A percentile compares a stretch with the other conserved stretches of the same genome.
Conservation (phyloP, 2,888 invertebrate species). For the Pilophorus perplexus region DNA sequence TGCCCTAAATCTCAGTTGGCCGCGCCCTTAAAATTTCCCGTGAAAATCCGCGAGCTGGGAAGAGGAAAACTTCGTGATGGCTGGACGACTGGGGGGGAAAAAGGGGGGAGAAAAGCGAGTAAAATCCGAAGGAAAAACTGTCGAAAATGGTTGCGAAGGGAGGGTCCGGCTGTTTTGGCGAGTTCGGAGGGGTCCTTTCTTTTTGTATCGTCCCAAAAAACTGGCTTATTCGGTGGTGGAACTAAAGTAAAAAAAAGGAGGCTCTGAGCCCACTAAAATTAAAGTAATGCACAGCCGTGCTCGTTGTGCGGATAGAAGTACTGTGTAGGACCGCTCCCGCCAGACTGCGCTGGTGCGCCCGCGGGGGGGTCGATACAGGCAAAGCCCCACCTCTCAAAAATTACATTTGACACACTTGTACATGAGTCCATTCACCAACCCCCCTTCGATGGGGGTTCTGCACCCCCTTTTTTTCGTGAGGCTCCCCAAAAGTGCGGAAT, state of each 20-base stretch:
- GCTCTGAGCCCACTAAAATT: slow-evolving; percentile 33
- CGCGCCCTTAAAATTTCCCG: slow-evolving; percentile 34
- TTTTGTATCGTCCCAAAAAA: too few relatives aligned
- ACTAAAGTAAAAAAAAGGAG: slow-evolving; percentile 35
- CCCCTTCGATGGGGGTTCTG: not conserved
- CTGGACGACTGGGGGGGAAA: too few relatives aligned
- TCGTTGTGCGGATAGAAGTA: slow-evolving; percentile 42
- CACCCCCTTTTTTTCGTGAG: too few relatives aligned
- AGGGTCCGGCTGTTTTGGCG: not conserved
- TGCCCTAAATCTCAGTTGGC: slow-evolving; percentile 32
- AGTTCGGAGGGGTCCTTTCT: too few relatives aligned
- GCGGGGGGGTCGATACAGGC: slow-evolving; percentile 36
- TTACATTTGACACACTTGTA: slow-evolving; percentile 41
- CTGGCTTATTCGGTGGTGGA: not conserved
- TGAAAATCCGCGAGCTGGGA: too few relatives aligned
- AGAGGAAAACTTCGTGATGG: too few relatives aligned
- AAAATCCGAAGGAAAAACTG: too few relatives aligned
- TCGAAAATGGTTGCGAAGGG: not conserved
- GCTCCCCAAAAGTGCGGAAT: too few relatives aligned
- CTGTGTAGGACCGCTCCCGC: slow-evolving; percentile 38
- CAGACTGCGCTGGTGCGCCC: slow-evolving; percentile 41
- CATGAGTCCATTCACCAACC: slow-evolving; percentile 35
- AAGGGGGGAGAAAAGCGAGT: too few relatives aligned
- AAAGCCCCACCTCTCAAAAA: slow-evolving; percentile 40
- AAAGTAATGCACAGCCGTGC: slow-evolving; percentile 42